These are phyloP conservation scores for Lutraria rhynchaena DNA, from an alignment of 1,140 invertebrate genomes.

Conservation along the genomic window DNA sequence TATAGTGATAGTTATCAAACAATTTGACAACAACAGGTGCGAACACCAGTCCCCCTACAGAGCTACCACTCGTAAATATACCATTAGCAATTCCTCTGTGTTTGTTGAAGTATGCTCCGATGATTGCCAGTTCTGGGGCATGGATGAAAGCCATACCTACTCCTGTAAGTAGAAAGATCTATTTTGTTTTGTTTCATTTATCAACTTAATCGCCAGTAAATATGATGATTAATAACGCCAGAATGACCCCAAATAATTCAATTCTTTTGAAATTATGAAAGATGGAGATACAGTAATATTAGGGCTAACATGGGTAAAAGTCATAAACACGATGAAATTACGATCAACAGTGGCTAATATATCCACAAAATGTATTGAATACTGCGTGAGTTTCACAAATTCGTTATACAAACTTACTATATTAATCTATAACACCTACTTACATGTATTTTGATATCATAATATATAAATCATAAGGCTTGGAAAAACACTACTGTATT, in stretches of 20 bases:
- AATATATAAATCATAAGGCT: too few species aligned
- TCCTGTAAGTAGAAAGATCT: conserved; percentile 9
- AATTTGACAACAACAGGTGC: conserved; percentile 25
- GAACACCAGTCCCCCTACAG: conserved; percentile 27
- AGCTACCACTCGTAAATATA: conserved; percentile 3
- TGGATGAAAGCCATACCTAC: conserved; percentile 20
- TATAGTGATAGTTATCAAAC: conserved; percentile 41
- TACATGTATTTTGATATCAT: too few species aligned
- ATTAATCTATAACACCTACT: too few species aligned
- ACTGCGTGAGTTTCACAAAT: too few species aligned
- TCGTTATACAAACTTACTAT: too few species aligned
- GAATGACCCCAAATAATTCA: not conserved
- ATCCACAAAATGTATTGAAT: too few species aligned
- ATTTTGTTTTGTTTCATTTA: too few species aligned
- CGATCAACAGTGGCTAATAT: not conserved
- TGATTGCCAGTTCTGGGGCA: conserved; percentile 12
- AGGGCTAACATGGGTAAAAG: not conserved
- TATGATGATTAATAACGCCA: not conserved
- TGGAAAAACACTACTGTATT: too few species aligned
- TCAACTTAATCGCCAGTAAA: not conserved
- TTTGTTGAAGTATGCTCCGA: conserved; percentile 33
- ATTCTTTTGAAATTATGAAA: not conserved
- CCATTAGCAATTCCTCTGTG: conserved; percentile 34
- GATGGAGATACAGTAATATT: not conserved
- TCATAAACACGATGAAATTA: not conserved